Conservation (phyloP, 1,140 invertebrate genomes). For the Coptotermes formosanus region DNA sequence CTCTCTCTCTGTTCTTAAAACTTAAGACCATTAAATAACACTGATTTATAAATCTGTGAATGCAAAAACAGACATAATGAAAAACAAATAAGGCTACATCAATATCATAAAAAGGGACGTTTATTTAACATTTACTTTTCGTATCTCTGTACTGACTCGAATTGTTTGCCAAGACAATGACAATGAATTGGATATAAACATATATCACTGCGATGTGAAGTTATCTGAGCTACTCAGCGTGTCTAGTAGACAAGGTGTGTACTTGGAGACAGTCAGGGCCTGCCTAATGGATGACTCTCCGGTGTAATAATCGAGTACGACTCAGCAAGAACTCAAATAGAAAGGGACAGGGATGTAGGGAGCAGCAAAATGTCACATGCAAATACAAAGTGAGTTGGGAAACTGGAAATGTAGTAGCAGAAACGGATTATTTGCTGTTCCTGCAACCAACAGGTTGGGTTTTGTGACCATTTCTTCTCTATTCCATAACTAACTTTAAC, state of each 20-base stretch:
- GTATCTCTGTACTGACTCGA: not conserved
- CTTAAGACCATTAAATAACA: too few relatives aligned
- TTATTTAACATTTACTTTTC: too few relatives aligned
- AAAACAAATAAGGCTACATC: too few relatives aligned
- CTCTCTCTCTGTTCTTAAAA: too few relatives aligned
- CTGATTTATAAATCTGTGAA: too few relatives aligned
- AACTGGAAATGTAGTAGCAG: not conserved
- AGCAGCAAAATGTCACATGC: not conserved
- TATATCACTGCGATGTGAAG: not conserved
- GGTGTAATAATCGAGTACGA: not conserved
- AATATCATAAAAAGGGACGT: too few relatives aligned
- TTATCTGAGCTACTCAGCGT: not conserved
- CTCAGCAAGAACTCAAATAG: not conserved
- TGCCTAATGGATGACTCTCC: not conserved
- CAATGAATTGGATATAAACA: not conserved
- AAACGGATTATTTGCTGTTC: too few relatives aligned
- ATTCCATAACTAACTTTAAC: not conserved
- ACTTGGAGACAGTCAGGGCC: not conserved
- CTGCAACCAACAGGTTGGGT: not conserved
- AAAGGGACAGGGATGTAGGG: not conserved
- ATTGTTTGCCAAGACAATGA: not conserved
- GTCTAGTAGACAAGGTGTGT: not conserved
- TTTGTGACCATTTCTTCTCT: conserved; percentile 12
- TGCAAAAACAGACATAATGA: too few relatives aligned
- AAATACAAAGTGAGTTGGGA: not conserved